phyloP scores from a whole-genome alignment of 2,888 invertebrate genomes.

The Chaetoderma sp. region DNA sequence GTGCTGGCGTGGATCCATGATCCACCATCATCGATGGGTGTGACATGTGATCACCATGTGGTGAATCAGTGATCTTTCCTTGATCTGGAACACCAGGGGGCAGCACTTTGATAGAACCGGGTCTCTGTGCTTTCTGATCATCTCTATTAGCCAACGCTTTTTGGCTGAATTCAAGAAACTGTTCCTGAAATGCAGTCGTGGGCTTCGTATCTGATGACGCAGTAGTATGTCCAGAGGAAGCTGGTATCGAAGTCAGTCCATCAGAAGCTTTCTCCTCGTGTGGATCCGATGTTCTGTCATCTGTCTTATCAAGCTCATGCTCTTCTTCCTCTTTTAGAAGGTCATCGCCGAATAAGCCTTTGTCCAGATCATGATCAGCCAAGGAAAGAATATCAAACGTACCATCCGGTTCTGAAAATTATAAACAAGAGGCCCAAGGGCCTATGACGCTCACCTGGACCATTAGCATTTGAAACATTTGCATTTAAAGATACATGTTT shows the following conservation, averaged over 20 bases:
- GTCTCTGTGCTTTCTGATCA: conserved; percentile 16
- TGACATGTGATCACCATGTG: neutral
- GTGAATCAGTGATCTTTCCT: conserved; percentile 6
- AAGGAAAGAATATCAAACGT: conserved; percentile 94
- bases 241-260: conserved; percentile 2
- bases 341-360: no score
- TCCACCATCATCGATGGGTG: conserved; percentile 27
- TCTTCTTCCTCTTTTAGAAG: conserved; percentile 21
- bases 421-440: no score
- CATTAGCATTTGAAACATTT: no score
- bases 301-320: conserved; percentile 22
- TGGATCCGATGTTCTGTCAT: conserved; percentile 27
- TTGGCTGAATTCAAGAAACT: conserved; percentile 68
- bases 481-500: no score
- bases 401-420: conserved; percentile 80
- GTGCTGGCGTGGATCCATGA: conserved; percentile 52
- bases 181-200: conserved; percentile 61
- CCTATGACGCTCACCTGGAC: no score
- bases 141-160: no score
- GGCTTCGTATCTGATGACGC: conserved; percentile 17
- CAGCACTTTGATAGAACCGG: no score
- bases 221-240: conserved; percentile 1
- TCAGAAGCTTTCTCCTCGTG: conserved; percentile 23
- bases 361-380: conserved; percentile 92
- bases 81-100: neutral